A percentile compares a stretch with the other conserved stretches of the same genome.
phyloP scores from a whole-genome alignment of 2,888 invertebrate genomes.

The Papilio gigon region DNA sequence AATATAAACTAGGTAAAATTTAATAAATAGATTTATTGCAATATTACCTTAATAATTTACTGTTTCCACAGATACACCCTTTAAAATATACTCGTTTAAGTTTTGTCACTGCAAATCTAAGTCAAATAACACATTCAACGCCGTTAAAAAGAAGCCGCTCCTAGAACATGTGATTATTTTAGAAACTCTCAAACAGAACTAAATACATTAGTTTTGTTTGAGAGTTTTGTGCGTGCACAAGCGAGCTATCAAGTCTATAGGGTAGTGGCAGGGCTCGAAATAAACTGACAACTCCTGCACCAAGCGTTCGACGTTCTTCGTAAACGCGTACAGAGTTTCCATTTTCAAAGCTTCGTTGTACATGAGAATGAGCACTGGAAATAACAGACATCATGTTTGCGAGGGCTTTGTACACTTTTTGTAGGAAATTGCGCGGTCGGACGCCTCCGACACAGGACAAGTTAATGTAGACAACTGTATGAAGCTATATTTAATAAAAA shows the following conservation, averaged over 20 bases:
- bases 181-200: background rate
- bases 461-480: too few relatives aligned
- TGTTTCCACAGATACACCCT: background rate
- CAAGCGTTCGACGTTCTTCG: slow-evolving; percentile 50
- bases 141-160: background rate
- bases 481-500: too few relatives aligned
- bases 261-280: slow-evolving; percentile 58
- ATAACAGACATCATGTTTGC: too few relatives aligned
- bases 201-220: background rate
- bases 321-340: slow-evolving; percentile 51
- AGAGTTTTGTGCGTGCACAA: slow-evolving; percentile 45
- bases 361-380: slow-evolving; percentile 54
- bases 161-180: background rate
- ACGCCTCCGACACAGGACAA: too few relatives aligned
- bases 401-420: too few relatives aligned
- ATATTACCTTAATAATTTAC: background rate
- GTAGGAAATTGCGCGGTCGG: too few relatives aligned
- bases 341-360: slow-evolving; percentile 53
- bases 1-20: background rate
- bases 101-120: background rate
- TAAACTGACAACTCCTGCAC: slow-evolving; percentile 56
- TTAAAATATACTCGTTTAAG: background rate
- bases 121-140: background rate
- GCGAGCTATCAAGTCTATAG: slow-evolving; percentile 55
- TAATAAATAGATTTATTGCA: background rate